Conservation (phyloP, 2,113 vertebrate genomes). For the Rhinolophus sinicus region DNA sequence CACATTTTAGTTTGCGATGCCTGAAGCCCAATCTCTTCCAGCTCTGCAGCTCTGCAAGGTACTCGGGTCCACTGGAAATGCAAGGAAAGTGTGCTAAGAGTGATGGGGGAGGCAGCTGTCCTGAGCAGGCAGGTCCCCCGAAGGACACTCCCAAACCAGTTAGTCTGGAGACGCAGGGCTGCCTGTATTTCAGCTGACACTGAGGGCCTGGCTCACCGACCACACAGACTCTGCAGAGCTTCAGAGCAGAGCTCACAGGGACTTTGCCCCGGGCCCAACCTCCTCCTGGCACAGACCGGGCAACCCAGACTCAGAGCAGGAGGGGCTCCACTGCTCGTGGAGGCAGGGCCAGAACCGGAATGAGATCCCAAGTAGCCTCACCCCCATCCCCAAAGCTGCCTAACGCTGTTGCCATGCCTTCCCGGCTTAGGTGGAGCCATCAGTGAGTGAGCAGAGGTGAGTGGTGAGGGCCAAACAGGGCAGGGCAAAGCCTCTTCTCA, state of each 20-base stretch:
- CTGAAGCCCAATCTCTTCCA: not conserved
- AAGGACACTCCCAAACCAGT: too few species aligned
- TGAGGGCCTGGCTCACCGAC: not conserved
- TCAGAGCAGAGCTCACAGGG: not conserved
- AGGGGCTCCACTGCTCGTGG: fast-evolving
- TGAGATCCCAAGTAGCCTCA: not conserved
- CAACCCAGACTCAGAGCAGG: not conserved
- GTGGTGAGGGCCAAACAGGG: not conserved
- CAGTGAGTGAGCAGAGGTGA: fast-evolving
- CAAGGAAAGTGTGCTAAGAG: not conserved
- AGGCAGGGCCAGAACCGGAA: not conserved
- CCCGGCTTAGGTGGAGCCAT: not conserved
- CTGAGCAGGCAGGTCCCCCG: too few species aligned
- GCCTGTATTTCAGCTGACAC: not conserved
- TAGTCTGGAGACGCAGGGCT: fast-evolving
- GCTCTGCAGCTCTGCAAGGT: not conserved
- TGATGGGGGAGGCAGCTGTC: fast-evolving
- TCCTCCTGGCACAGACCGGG: not conserved
- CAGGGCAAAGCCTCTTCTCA: not conserved
- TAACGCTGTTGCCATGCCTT: not conserved
- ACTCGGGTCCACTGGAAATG: not conserved
- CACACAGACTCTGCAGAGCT: not conserved
- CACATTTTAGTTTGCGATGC: not conserved
- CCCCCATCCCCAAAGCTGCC: not conserved
- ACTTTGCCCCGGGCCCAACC: not conserved